A percentile compares a stretch with the other conserved stretches of the same genome.
phyloP scores from a whole-genome alignment of 2,888 invertebrate species.

The Synanthedon andrenaeformis region DNA sequence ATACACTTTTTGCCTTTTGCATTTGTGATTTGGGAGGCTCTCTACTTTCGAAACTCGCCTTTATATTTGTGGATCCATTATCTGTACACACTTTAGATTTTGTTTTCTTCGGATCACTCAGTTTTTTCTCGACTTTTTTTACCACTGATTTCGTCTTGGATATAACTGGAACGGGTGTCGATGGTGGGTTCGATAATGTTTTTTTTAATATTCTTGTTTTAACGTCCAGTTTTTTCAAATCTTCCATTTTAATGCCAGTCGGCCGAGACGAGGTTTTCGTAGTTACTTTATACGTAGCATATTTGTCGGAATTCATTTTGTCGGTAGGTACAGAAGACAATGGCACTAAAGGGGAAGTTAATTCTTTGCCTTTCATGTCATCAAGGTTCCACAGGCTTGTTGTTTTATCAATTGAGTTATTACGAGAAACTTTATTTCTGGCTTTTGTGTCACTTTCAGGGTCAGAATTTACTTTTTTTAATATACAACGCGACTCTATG shows the following conservation, averaged over 20 bases:
- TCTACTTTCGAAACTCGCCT: constrained; percentile 39
- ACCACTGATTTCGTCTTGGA: constrained; percentile 51
- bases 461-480: constrained; percentile 70
- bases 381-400: constrained; percentile 72
- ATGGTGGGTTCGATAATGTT: constrained; percentile 66
- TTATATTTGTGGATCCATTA: constrained; percentile 53
- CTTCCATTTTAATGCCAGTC: constrained; percentile 54
- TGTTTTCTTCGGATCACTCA: constrained; percentile 50
- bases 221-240: constrained; percentile 63
- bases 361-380: constrained; percentile 66
- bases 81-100: constrained; percentile 49
- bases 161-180: constrained; percentile 60
- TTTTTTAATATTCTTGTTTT: constrained; percentile 68
- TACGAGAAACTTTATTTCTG: constrained; percentile 48
- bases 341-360: constrained; percentile 52
- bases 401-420: constrained; percentile 65
- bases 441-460: constrained; percentile 41
- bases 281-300: constrained; percentile 64
- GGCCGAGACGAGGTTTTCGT: constrained; percentile 47
- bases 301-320: constrained; percentile 59
- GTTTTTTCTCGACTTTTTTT: constrained; percentile 56
- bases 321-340: constrained; percentile 38
- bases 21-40: constrained; percentile 50
- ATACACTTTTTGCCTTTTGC: constrained; percentile 67
- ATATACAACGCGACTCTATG: constrained; percentile 76